Conservation (phyloP, 2,113 vertebrate species). For the Dasyurus viverrinus region DNA sequence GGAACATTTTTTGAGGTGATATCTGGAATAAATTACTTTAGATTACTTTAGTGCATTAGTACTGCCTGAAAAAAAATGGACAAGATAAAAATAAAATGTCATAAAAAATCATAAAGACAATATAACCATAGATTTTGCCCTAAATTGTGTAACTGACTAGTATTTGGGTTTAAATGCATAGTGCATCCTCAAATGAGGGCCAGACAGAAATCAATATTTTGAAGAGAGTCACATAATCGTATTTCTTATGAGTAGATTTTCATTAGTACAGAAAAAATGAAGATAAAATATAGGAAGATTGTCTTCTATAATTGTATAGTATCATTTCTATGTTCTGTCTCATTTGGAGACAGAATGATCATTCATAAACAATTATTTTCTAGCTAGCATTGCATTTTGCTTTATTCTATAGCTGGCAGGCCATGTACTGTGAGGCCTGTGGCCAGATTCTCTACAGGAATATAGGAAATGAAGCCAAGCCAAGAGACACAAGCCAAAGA, state of each 20-base stretch:
- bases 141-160: neutral
- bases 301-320: neutral
- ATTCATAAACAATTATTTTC: slow-evolving; percentile 3
- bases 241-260: neutral
- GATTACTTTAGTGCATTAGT: neutral
- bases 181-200: slow-evolving; percentile 30
- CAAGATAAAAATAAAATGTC: neutral
- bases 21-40: neutral
- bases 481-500: slow-evolving; percentile 44
- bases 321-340: slow-evolving; percentile 17
- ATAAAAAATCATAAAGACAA: neutral
- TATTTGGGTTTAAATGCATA: neutral
- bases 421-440: slow-evolving; percentile 13
- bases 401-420: slow-evolving; percentile 49
- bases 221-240: neutral
- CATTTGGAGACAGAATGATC: neutral
- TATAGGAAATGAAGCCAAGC: slow-evolving; percentile 44
- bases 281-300: neutral
- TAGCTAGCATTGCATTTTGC: slow-evolving; percentile 38
- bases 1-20: neutral
- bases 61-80: neutral
- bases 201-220: slow-evolving; percentile 31
- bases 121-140: neutral
- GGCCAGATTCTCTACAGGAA: slow-evolving; percentile 39
- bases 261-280: neutral